Base-by-base conservation (phyloP, 37 sponge, comb jelly and placozoan species). In the Ephydatia muelleri region DNA sequence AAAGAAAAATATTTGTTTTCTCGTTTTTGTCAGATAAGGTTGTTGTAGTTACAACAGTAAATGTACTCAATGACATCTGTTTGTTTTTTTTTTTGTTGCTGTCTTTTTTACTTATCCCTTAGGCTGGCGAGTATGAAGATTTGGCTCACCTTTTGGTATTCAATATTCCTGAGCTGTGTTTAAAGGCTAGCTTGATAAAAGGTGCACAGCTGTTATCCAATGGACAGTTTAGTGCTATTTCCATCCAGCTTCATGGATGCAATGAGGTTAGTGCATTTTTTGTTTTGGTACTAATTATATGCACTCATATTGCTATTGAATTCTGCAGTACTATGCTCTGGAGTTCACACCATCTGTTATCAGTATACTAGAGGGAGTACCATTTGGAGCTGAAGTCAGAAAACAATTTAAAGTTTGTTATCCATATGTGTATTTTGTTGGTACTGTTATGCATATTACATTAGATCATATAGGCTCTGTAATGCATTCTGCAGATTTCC, bases 61-160 rank as follows among this genome's bases (percentile, higher is more conserved):
- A 21, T 65, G 21, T 21, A 65, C 19, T 65, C 14, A 65, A 65
- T 65, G 21, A 65, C 14, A 21, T 65, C 19, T 21, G 21, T 36
- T 3, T 74, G 37, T 32, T 3, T 9, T 23, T 2, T 74, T 23
- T 36, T 16, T 28, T 28, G 27, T 25, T 12, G n/a, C 19, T n/a
- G 3, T 3, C 25, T 19, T 5, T 33, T 65, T 16, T 31, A 67
- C 3, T 68, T 30, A 37, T 22, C 75, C 9, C 72, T 43, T 80
- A 92, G 92, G 57, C 49, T 57, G 89, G 89, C 0, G 22, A 28
- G 4, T 91, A 71, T 64, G 32, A 66, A 11, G 87, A 91, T 40
- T 57, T 86, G 81, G 88, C 68, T 33, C 77, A 92, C 72, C 78
- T 92, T 9, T 77, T 81, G 27, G 5, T 92, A 65, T n/a, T 39